Evolutionary conservation across 1,140 invertebrate species (phyloP), one percentile per base, ranked within the genome.

Genomic region (Drosophila sechellia): DNA sequence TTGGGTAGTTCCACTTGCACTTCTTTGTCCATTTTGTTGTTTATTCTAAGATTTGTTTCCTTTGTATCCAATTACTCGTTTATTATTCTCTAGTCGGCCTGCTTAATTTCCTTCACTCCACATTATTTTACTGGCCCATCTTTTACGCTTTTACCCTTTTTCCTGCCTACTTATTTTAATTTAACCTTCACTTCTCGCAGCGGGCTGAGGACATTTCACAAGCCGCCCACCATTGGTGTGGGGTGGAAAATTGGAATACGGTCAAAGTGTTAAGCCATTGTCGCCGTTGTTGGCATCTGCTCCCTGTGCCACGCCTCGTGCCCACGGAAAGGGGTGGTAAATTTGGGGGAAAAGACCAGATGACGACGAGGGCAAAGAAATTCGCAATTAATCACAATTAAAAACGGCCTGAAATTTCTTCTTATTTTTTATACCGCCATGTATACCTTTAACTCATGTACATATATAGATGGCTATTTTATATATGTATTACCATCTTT

Each of bases 231-330:
- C 17, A 17, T 17, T 17, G 20, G 20, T 22, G 20, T 22, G 20
- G 20, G 20, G 6, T 5, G 34, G 50, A 5, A 37, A 39, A 22
- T 17, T 22, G 35, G 63, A 58, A 50, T 40, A 50, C 63, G 63
- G 58, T 43, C 56, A 55, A 71, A 73, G 70, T 73, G 71, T 72
- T 74, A 55, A 74, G 71, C 68, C 64, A 25, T 60, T 73, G 70
- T 74, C 70, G 70, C 70, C 66, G 35, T 72, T 72, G 70, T 49
- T 72, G 56, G 70, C 70, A 73, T 73, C 70, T 73, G 70, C 25
- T 61, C 13, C 10, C 8, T 31, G 20, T 39, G 52, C 64, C 66
- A 71, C 52, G 56, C 48, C 55, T 42, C 8, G 11, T 34, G 35
- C 54, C 65, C 70, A 59, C 68, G 27, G 12, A 27, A 34, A 25